A percentile compares a stretch with the other conserved stretches of the same genome.
Conservation (phyloP, 2,113 vertebrate genomes). For the Sinosuthora webbiana region DNA sequence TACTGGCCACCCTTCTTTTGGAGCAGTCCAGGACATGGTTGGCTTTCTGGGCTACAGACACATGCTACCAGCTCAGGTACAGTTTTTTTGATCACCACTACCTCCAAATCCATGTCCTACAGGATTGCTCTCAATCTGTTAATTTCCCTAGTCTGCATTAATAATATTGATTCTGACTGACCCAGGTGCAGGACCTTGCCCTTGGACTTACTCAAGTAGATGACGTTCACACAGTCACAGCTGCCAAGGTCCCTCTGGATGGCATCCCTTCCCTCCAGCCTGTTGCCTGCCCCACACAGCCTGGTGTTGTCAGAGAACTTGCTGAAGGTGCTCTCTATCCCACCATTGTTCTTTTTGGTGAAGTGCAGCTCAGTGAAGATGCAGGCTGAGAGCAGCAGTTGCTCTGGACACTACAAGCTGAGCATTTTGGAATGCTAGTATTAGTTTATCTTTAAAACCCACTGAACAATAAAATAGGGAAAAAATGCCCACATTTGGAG, state of each 20-base stretch:
- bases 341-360: accelerated
- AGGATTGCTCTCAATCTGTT: background rate
- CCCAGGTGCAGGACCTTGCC: background rate
- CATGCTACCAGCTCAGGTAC: accelerated
- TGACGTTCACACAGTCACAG: accelerated
- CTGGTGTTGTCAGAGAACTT: background rate
- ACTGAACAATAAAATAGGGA: background rate
- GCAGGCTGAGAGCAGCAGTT: background rate
- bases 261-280: background rate
- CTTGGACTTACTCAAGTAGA: background rate
- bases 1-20: background rate
- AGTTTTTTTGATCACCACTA: background rate
- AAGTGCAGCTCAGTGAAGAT: background rate
- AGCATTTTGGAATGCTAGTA: background rate
- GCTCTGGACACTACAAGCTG: background rate
- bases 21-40: background rate
- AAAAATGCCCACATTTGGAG: background rate
- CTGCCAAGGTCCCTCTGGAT: background rate
- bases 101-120: accelerated
- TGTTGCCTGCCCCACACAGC: accelerated
- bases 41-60: background rate
- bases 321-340: accelerated
- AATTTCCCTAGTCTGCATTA: accelerated
- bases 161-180: background rate
- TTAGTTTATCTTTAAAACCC: background rate